These are phyloP conservation scores for Bombycilla garrulus DNA, from an alignment of 2,113 vertebrate genomes.

Conservation along the genomic window DNA sequence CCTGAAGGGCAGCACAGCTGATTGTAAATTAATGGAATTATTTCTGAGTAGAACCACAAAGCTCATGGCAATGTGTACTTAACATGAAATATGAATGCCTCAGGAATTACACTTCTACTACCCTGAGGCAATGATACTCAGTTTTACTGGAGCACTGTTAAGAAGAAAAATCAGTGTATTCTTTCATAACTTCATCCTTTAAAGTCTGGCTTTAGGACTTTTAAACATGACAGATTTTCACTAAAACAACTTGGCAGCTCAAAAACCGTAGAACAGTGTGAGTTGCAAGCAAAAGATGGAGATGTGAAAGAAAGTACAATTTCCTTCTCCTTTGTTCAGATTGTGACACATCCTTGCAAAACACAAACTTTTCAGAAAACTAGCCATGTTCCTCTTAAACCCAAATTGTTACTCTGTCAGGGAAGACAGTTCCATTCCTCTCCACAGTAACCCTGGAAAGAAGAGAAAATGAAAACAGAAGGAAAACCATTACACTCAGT, in stretches of 20 bases:
- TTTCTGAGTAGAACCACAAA: constrained; percentile 20
- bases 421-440: background rate
- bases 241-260: background rate
- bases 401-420: background rate
- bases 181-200: constrained; percentile 28
- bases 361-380: background rate
- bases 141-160: background rate
- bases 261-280: background rate
- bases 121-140: background rate
- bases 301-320: background rate
- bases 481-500: background rate
- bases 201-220: constrained; percentile 22
- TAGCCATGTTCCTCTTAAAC: background rate
- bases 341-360: background rate
- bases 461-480: background rate
- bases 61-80: background rate
- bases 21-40: constrained; percentile 22
- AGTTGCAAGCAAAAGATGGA: background rate
- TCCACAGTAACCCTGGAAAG: background rate
- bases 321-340: background rate
- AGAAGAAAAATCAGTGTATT: background rate
- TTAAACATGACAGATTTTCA: constrained; percentile 19
- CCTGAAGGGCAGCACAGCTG: background rate
- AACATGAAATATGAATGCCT: constrained; percentile 4
- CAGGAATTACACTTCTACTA: background rate